Percentiles rank a stretch among this genome's conserved stretches.
Conservation (phyloP, 2,888 invertebrate species). For the Rhorus exstirpatorius region DNA sequence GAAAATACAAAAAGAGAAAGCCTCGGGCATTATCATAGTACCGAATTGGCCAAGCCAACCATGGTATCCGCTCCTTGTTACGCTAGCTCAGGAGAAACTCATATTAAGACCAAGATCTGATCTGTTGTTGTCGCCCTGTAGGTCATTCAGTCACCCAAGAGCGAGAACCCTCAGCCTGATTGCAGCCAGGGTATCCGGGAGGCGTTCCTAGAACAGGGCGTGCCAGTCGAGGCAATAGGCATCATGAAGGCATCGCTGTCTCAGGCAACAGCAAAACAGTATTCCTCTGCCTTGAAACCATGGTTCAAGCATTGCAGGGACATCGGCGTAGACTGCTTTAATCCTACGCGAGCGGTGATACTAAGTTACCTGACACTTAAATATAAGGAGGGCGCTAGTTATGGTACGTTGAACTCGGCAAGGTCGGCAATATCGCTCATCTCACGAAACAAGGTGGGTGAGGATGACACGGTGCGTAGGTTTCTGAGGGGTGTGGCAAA, state of each 20-base stretch:
- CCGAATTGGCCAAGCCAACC: slow-evolving; percentile 62
- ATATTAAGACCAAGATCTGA: slow-evolving; percentile 28
- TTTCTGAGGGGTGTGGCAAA: slow-evolving; percentile 34
- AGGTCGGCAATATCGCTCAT: slow-evolving; percentile 54
- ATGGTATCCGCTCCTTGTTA: slow-evolving; percentile 61
- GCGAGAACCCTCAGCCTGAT: slow-evolving; percentile 42
- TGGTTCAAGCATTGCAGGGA: slow-evolving; percentile 14
- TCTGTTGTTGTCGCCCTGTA: slow-evolving; percentile 25
- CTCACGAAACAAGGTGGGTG: not conserved
- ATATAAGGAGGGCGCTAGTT: slow-evolving; percentile 46
- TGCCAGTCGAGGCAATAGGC: slow-evolving; percentile 16
- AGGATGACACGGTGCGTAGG: slow-evolving; percentile 20
- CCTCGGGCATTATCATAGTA: slow-evolving; percentile 60
- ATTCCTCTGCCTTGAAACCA: slow-evolving; percentile 23
- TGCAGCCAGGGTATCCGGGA: slow-evolving; percentile 50
- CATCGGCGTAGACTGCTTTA: not conserved
- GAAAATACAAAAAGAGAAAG: slow-evolving; percentile 63
- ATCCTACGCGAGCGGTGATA: not conserved
- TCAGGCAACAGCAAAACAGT: slow-evolving; percentile 51
- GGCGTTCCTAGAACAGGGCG: slow-evolving; percentile 28
- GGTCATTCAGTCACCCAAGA: slow-evolving; percentile 36
- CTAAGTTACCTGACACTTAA: slow-evolving; percentile 34
- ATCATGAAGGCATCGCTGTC: slow-evolving; percentile 12
- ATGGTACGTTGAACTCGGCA: slow-evolving; percentile 31
- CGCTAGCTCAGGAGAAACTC: not conserved